Base-by-base conservation (phyloP, 2,797 vertebrate species). In the Paramormyrops hopkinsi region DNA sequence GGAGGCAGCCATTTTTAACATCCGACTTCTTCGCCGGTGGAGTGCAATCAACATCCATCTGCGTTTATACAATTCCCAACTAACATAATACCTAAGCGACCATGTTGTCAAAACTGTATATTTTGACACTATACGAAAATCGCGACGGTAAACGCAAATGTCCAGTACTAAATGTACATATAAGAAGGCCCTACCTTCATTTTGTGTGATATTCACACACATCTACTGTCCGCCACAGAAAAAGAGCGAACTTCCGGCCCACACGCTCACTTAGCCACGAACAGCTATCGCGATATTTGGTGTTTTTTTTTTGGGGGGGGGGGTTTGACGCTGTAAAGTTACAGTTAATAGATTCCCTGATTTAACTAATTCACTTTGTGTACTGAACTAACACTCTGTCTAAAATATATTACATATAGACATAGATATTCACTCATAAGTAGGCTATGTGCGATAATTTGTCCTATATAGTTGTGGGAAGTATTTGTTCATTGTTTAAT, bases 141-240 rank as follows among this genome's bases (percentile, higher is more conserved):
- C 6, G 44, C 2, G 11, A n/a, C 12, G 0, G 65, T 29, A 65
- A 73, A 86, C 37, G 12, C 41, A 17, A 9, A n/a, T 56, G 12
- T 29, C 33, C 44, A 86, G 25, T 22, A 17, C 7, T 89, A 69
- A 86, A 37, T 89, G n/a, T 41, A n/a, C 86, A 0, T 44, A 1
- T 51, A 12, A 1, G 0, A 0, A 0, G 85, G 62, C 62, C 92
- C 5, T 89, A 98, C 98, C 98, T 99, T 99, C 98, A 99, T 99
- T 89, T 85, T 94, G 88, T 73, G 69, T 92, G 89, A 89, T 46
- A 82, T 79, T 41, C 89, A 94, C 90, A 91, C 92, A 89, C 89
- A 62, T 91, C 90, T 86, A 93, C 87, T 91, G 91, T 91, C 93
- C 92, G 94, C 96, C 95, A 94, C 96, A 92, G 88, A 93, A 97